Evolutionary conservation across 1,140 invertebrate species (phyloP).

Genomic region (Caenorhabditis remanei): DNA sequence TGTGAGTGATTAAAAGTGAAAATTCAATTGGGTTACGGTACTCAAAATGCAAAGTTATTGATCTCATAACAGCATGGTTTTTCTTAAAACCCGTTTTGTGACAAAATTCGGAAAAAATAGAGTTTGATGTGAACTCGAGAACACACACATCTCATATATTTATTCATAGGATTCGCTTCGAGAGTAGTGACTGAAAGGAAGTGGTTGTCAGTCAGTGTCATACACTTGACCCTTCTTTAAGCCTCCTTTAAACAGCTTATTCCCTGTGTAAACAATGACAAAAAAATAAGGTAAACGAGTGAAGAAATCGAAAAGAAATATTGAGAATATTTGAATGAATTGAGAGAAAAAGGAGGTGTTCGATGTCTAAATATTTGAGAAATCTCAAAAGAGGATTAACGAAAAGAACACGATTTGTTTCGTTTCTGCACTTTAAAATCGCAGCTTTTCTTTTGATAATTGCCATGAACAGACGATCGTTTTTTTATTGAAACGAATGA

Average conservation of each 20-base stretch:
- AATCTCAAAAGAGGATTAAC: not conserved
- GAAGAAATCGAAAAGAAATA: not conserved
- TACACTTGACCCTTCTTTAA: constrained; percentile 45
- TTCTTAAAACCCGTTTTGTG: too few relatives aligned
- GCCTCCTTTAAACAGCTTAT: constrained; percentile 51
- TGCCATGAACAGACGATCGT: constrained; percentile 22
- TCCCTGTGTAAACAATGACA: constrained; percentile 27
- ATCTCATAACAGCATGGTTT: too few relatives aligned
- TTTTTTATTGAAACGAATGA: constrained; percentile 30
- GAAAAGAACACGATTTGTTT: not conserved
- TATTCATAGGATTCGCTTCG: not conserved
- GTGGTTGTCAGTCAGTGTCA: constrained; percentile 9
- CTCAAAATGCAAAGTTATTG: too few relatives aligned
- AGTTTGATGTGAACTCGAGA: not conserved
- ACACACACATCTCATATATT: constrained; percentile 4
- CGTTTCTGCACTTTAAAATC: not conserved
- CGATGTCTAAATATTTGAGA: not conserved
- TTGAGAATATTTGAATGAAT: not conserved
- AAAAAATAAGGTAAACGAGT: constrained; percentile 1
- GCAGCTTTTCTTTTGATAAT: not conserved
- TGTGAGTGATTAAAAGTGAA: too few relatives aligned
- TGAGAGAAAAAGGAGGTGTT: not conserved
- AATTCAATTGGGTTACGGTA: too few relatives aligned
- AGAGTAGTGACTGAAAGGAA: not conserved
- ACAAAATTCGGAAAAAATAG: not conserved